Evolutionary conservation across 1,140 invertebrate genomes (phyloP).

Genomic region (Trypoxylus dichotomus): DNA sequence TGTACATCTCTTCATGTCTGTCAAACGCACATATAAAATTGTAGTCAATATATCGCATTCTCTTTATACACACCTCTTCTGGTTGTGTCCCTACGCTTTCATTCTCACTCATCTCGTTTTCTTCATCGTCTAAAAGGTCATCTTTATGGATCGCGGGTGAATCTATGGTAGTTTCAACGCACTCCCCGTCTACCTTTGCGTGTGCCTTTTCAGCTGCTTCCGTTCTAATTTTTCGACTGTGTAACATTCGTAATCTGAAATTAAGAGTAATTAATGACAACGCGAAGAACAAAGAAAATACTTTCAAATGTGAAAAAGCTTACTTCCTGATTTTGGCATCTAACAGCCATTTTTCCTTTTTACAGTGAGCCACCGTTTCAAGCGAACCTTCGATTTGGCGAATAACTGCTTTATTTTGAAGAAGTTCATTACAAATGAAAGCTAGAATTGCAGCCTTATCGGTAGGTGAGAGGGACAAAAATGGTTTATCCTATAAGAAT

Average conservation of each 20-base stretch:
- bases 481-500: slow-evolving; percentile 66
- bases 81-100: slow-evolving; percentile 85
- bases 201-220: slow-evolving; percentile 67
- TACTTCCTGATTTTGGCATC: slow-evolving; percentile 89
- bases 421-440: slow-evolving; percentile 90
- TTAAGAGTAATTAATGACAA: no score
- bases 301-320: slow-evolving; percentile 44
- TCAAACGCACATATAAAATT: no score
- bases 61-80: slow-evolving; percentile 66
- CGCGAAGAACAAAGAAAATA: slow-evolving; percentile 29
- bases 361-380: slow-evolving; percentile 73
- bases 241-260: slow-evolving; percentile 68
- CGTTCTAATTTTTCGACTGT: slow-evolving; percentile 72
- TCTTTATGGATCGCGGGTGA: slow-evolving; percentile 55
- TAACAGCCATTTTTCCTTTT: slow-evolving; percentile 78
- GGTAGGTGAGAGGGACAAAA: slow-evolving; percentile 82
- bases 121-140: slow-evolving; percentile 60
- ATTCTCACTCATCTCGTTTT: slow-evolving; percentile 75
- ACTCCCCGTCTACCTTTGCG: slow-evolving; percentile 43
- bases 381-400: slow-evolving; percentile 77
- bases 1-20: no score
- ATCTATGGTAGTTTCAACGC: slow-evolving; percentile 43
- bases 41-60: no score
- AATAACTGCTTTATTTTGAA: slow-evolving; percentile 88
- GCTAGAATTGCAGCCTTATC: slow-evolving; percentile 86